Base-by-base conservation (phyloP, 2,888 invertebrate genomes). In the Drosophila longiperda region DNA sequence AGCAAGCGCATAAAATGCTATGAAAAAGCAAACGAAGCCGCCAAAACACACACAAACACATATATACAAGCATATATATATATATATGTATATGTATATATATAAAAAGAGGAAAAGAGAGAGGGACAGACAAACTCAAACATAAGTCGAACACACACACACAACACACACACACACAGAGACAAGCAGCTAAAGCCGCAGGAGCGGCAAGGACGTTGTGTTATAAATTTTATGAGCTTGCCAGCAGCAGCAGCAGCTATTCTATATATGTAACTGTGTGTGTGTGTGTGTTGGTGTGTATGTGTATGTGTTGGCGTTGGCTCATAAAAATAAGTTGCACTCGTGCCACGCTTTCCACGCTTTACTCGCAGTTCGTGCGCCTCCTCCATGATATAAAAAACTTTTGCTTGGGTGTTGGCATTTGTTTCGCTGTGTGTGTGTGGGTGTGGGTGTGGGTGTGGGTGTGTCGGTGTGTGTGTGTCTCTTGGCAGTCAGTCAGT, bases 151-250 rank as follows among this genome's bases (percentile, higher is more conserved):
- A 71, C 45, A 68, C 64, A 66, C 50, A 68, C 33, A 59, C 50
- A 65, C 40, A 58, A 65, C 40, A 58, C 45, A 60, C 38, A 65
- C 36, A 53, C 11, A 65, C 26, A 71, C 15, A 42, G 45, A 62
- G 53, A 53, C 33, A 71, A 48, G 57, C 61, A 57, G 74, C 69
- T 64, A 89, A 89, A 84, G 89, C 83, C 83, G 82, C 83, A 84
- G 78, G 78, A 74, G 82, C 89, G 89, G 82, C 91, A 89, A 89
- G 89, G 89, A 89, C 89, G 91, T 91, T 90, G 83, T 79, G 87
- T 83, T 90, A 90, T 91, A 89, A 91, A 89, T 90, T 90, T 90
- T 90, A 90, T 89, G 87, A 90, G 89, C 82, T 89, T 90, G 89
- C 88, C 87, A 85, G 75, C 77, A 80, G 60, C 82, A 79, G 66